Evolutionary conservation across 1,140 invertebrate species (phyloP), one percentile per base, ranked within the genome.

Genomic region (Schlechtendalia chinensis): DNA sequence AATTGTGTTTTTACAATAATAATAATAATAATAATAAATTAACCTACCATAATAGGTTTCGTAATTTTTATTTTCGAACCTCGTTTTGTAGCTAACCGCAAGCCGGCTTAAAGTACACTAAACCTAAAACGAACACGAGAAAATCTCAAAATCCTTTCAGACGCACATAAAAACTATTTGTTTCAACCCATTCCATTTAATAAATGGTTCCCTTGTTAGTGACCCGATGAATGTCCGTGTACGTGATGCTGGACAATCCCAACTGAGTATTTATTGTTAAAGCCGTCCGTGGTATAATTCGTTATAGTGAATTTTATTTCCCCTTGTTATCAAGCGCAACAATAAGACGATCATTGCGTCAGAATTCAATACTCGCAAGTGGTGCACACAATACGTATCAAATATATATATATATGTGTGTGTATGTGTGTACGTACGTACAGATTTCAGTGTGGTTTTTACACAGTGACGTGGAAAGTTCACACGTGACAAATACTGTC

Each of bases 161-260:
- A 56, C 71, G 29, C 54, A 74, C 71, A 58, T 74, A 74, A 74
- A 58, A 74, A 54, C 54, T 50, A 74, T 74, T 74, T 74, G 54
- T 74, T 74, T 56, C 71, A 39, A 74, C 50, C 71, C 71, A 39
- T 74, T 74, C 69, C 71, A 74, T 74, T 74, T 74, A 74, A 74
- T 74, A 74, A 74, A 74, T 74, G 47, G 71, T 58, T 74, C 54
- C 54, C 50, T 74, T 74, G 71, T 74, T 74, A 56, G 71, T 22
- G 53, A 56, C 71, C 71, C 71, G 71, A 74, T 50, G 54, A 74
- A 74, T 58, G 71, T 74, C 71, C 71, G 19, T 58, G 71, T 74
- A 74, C 71, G 71, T 74, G 71, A 74, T 56, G 29, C 50, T 56
- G 71, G 53, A 74, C 71, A 74, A 74, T 74, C 71, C 54, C 71